A percentile compares a stretch with the other conserved stretches of the same genome.
phyloP scores from a whole-genome alignment of 2,888 invertebrate species.

The Caenorhabditis uteleia region DNA sequence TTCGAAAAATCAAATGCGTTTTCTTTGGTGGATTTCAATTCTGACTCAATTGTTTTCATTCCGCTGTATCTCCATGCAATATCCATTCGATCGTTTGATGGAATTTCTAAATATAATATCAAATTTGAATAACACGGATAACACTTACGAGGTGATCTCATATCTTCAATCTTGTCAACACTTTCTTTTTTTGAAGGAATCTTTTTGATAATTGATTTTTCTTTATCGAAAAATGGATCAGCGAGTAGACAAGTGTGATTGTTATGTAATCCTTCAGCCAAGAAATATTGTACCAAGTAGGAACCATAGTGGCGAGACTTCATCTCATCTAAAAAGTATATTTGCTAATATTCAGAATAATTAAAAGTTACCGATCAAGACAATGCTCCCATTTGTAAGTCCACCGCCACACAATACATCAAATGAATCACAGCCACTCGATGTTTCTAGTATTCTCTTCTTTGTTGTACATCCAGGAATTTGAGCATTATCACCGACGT shows the following conservation, averaged over 20 bases:
- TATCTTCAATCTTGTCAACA: neutral
- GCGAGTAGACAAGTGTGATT: constrained; percentile 21
- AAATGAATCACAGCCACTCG: constrained; percentile 30
- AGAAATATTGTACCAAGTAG: constrained; percentile 18
- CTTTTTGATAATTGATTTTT: constrained; percentile 5
- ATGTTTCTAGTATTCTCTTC: constrained; percentile 28
- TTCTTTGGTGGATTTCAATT: constrained; percentile 8
- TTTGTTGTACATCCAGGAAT: constrained; percentile 41
- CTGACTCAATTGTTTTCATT: constrained; percentile 12
- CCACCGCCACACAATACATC: constrained; percentile 34
- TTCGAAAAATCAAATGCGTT: constrained; percentile 27
- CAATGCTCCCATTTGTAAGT: constrained; percentile 25
- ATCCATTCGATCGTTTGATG: constrained; percentile 13
- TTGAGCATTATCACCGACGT: constrained; percentile 35
- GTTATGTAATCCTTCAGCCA: constrained; percentile 30
- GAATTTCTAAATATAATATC: neutral
- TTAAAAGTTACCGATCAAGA: constrained; percentile 20
- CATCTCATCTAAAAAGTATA: constrained; percentile 13
- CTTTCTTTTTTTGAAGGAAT: constrained; percentile 15
- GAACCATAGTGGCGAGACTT: constrained; percentile 19
- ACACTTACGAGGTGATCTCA: neutral
- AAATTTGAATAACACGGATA: neutral
- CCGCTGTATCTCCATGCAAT: constrained; percentile 34
- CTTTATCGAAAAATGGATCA: constrained; percentile 11
- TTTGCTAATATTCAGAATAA: neutral